Conservation (phyloP, 2,113 vertebrate genomes). For the Tauraco erythrolophus region DNA sequence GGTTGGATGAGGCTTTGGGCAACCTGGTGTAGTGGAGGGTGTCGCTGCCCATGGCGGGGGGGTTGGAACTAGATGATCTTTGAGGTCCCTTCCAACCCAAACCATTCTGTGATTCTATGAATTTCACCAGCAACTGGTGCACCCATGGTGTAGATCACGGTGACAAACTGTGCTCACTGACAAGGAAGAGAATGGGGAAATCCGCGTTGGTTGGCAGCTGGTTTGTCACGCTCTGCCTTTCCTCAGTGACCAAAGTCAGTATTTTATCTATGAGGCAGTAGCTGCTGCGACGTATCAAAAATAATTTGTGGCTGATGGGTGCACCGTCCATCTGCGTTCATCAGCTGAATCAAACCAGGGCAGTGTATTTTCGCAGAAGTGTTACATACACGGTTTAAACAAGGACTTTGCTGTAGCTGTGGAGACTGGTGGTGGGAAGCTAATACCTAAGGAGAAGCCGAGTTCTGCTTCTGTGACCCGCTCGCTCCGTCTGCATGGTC, state of each 20-base stretch:
- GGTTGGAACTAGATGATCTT: too few relatives aligned
- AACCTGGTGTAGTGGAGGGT: too few relatives aligned
- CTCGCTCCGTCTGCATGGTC: neutral
- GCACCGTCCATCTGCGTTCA: neutral
- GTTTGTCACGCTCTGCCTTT: rapidly evolving
- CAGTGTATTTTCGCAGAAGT: neutral
- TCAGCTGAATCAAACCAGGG: neutral
- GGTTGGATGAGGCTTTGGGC: too few relatives aligned
- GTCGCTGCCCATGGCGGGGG: too few relatives aligned
- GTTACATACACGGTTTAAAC: neutral
- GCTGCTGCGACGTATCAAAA: neutral
- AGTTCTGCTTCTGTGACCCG: neutral
- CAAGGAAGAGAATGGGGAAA: neutral
- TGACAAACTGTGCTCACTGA: neutral
- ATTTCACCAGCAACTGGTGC: neutral
- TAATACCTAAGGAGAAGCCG: neutral
- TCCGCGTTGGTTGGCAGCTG: neutral
- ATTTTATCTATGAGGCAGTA: neutral
- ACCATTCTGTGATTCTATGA: too few relatives aligned
- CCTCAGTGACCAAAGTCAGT: neutral
- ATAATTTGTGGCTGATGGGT: neutral
- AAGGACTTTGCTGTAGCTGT: neutral
- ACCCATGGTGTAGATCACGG: neutral
- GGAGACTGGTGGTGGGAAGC: neutral
- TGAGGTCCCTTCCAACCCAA: too few relatives aligned